These are phyloP conservation scores for Halichoeres trimaculatus DNA, from an alignment of 2,113 vertebrate species.

Conservation along the genomic window DNA sequence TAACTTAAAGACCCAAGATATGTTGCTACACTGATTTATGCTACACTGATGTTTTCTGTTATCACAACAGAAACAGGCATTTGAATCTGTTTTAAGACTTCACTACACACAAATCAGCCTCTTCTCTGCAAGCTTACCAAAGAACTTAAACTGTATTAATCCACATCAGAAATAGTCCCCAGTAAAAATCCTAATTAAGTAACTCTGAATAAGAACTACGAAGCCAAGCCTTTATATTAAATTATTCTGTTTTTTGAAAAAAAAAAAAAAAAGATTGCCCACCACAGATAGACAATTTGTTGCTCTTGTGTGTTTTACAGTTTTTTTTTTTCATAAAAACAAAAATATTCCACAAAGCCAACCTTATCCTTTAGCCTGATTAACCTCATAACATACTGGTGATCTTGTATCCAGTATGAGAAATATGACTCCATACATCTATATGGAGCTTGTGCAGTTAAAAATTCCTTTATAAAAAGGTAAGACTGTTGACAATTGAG, in stretches of 20 bases:
- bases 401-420: conserved; percentile 12
- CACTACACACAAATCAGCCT: background rate
- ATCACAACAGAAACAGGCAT: background rate
- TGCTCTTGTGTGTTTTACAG: conserved; percentile 1
- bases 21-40: background rate
- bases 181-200: background rate
- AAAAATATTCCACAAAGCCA: conserved; percentile 15
- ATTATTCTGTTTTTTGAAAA: background rate
- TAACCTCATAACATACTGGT: conserved; percentile 7
- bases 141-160: background rate
- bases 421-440: conserved; percentile 23
- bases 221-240: background rate
- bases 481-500: conserved; percentile 1
- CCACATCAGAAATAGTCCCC: background rate
- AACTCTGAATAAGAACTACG: background rate
- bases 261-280: no score
- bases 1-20: background rate
- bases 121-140: background rate
- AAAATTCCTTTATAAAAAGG: conserved; percentile 13
- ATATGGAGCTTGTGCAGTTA: conserved; percentile 12
- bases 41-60: background rate
- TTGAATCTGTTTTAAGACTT: conserved; percentile 9
- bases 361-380: conserved; percentile 12
- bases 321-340: background rate
- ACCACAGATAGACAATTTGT: background rate